These are phyloP conservation scores for Rallus crepitans DNA, from an alignment of 2,797 vertebrate genomes.

Conservation along the genomic window DNA sequence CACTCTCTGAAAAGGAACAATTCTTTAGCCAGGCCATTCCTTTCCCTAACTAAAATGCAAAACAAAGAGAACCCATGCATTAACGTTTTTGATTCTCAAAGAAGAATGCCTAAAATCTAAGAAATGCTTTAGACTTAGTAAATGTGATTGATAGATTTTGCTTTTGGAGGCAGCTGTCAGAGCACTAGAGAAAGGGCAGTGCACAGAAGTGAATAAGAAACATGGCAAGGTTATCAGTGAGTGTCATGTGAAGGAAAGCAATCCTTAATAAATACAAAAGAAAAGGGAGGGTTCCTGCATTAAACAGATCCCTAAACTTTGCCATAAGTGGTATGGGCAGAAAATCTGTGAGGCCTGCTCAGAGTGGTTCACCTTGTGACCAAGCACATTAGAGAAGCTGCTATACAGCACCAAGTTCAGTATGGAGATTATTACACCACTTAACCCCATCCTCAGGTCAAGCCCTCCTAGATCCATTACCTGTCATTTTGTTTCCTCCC, in stretches of 20 bases:
- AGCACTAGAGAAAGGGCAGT: background rate
- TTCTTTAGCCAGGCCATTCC: background rate
- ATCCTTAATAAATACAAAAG: background rate
- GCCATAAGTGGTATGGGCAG: background rate
- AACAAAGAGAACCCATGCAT: background rate
- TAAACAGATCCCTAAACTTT: background rate
- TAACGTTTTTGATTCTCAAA: background rate
- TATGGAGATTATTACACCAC: background rate
- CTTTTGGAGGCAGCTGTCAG: background rate
- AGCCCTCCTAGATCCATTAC: slow-evolving; percentile 11
- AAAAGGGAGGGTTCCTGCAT: background rate
- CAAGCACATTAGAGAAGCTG: background rate
- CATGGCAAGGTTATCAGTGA: background rate
- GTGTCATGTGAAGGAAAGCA: background rate
- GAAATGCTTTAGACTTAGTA: background rate
- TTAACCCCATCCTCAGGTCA: slow-evolving; percentile 47
- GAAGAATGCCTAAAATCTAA: background rate
- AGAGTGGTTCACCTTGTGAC: background rate
- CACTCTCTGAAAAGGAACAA: background rate
- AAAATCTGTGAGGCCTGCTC: background rate
- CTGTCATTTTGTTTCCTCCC: slow-evolving; percentile 29
- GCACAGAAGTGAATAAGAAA: background rate
- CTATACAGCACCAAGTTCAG: background rate
- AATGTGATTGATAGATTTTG: background rate
- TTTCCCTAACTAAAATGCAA: background rate